Base-by-base conservation (phyloP, 2,888 invertebrate genomes). In the Ophioninae sp. region DNA sequence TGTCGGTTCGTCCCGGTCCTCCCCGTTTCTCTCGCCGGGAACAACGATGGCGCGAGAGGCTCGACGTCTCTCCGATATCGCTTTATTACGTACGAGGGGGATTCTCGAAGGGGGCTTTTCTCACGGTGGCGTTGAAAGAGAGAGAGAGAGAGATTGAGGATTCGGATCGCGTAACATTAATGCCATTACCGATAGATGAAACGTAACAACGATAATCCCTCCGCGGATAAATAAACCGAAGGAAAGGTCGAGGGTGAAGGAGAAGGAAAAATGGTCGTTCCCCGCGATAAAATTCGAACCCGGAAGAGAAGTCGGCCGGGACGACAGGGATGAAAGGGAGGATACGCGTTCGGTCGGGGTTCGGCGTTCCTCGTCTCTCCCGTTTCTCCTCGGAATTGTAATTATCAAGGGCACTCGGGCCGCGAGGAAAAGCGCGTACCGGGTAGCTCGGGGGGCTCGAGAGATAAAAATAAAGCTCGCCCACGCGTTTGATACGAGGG, bases 131-230 rank as follows among this genome's bases (percentile, higher is more conserved):
- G 61, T 68, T 37, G 8, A 44, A 8, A 50, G 17, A 50, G 50
- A 50, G 50, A 50, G 50, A 17, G 50, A 50, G 8, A 44, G 30
- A 30, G 30, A 30, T 2, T 30, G 81, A 81, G 81, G 81, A 72
- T 79, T 21, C 41, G 84, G 81, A 76, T 84, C 81, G 81, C 62
- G 13, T 13, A 72, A 72, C 78, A 84, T 67, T 81, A 84, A 68
- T 78, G 72, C 74, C 67, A 72, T 61, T 78, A 64, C 78, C 44
- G 30, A 17, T 62, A 57, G 23, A 57, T 41, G 20, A 56, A 7
- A 61, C 67, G 50, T 56, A 70, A 78, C 50, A 70, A 78, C 56
- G 44, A 75, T 64, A 78, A 65, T 21, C 57, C 41, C 57, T n/a
- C 10, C 57, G 59, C 50, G 62, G 67, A 67, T 70, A 68, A 56